Conservation (phyloP, 1,140 invertebrate genomes). For the Anoplolepis gracilipes region DNA sequence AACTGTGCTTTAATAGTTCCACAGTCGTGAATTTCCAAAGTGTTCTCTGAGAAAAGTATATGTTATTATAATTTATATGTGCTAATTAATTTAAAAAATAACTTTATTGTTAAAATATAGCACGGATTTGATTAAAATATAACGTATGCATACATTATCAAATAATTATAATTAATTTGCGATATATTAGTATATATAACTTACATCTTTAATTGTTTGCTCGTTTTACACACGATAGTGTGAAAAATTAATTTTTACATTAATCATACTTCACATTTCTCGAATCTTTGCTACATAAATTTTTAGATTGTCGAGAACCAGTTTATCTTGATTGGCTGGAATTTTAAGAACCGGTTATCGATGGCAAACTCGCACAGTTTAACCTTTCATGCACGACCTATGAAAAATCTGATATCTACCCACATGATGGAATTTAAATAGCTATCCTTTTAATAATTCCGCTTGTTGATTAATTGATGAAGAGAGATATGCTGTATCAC, state of each 20-base stretch:
- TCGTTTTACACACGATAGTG: background rate
- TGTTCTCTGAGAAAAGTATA: background rate
- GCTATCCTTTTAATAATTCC: conserved; percentile 51
- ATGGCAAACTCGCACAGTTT: conserved; percentile 37
- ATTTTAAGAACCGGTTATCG: conserved; percentile 53
- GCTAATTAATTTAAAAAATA: background rate
- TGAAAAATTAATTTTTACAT: conserved; percentile 33
- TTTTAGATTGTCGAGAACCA: conserved; percentile 25
- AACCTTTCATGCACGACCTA: conserved; percentile 62
- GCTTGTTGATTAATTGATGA: conserved; percentile 48
- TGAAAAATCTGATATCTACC: conserved; percentile 61
- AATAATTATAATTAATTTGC: conserved; percentile 15
- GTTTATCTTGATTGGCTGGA: conserved; percentile 45
- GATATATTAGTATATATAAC: background rate
- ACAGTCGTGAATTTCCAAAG: background rate
- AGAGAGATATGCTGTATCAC: conserved; percentile 11
- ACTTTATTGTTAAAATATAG: background rate
- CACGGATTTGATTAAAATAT: background rate
- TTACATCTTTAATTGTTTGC: background rate
- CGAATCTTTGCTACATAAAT: conserved; percentile 21
- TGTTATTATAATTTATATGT: background rate
- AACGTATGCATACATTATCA: background rate
- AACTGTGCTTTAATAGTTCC: background rate
- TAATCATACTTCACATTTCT: conserved; percentile 26
- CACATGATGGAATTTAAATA: conserved; percentile 59